phyloP scores from a whole-genome alignment of 2,888 invertebrate species.

The Parnassius orleans region DNA sequence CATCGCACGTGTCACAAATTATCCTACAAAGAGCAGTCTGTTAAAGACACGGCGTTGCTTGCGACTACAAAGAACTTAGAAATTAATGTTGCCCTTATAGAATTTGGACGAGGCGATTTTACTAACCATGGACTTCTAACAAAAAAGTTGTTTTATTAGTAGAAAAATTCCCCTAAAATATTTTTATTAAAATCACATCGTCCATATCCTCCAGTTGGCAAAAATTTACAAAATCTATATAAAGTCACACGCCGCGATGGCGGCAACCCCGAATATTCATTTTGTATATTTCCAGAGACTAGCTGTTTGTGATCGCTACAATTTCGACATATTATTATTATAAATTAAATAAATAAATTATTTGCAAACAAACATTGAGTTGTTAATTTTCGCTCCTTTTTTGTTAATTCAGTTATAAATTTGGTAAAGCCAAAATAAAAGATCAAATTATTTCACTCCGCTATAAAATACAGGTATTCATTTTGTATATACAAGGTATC shows the following conservation, averaged over 20 bases:
- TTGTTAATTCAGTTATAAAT: constrained; percentile 1
- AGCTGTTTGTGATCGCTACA: background rate
- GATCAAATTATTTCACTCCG: too few relatives aligned
- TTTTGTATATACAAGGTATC: too few relatives aligned
- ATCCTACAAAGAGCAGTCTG: background rate
- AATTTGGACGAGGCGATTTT: constrained; percentile 9
- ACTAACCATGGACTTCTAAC: background rate
- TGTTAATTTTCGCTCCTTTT: background rate
- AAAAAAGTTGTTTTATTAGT: background rate
- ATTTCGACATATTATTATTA: background rate
- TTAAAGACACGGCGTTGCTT: background rate
- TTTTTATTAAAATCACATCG: constrained; percentile 4
- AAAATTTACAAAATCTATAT: constrained; percentile 8
- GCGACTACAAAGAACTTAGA: background rate
- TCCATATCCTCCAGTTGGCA: background rate
- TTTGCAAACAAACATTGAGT: constrained; percentile 3
- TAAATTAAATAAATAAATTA: background rate
- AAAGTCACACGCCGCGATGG: background rate
- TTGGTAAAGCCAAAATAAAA: constrained; percentile 2
- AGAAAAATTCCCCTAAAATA: too few relatives aligned
- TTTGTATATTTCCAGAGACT: constrained; percentile 5
- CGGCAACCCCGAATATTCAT: background rate
- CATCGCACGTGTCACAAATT: background rate
- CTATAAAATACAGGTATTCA: too few relatives aligned
- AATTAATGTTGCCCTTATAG: background rate